A percentile compares a stretch with the other conserved stretches of the same genome.
These are phyloP conservation scores for Trididemnum miniatum DNA, from an alignment of 23 tunicate species.

Conservation along the genomic window DNA sequence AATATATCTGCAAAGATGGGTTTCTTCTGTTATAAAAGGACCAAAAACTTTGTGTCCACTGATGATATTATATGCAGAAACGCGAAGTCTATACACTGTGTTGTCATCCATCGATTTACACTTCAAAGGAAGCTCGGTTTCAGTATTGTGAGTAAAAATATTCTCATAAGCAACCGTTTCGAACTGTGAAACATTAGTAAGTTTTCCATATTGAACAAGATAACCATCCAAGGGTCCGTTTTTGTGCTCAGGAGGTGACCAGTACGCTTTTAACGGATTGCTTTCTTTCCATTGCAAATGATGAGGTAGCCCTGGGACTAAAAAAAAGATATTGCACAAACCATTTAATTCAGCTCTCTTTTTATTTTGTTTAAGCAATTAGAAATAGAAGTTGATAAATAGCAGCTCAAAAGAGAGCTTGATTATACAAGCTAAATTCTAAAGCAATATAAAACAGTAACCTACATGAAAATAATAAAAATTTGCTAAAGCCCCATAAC, in stretches of 20 bases:
- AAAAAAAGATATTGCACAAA: no score
- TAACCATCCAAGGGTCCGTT: conserved; percentile 14
- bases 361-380: no score
- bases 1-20: not conserved
- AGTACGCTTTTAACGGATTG: not conserved
- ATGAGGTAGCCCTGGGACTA: not conserved
- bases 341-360: no score
- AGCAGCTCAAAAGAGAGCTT: no score
- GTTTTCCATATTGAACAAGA: not conserved
- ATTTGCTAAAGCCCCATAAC: no score
- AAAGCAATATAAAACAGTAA: no score
- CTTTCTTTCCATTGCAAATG: not conserved
- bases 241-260: conserved; percentile 8
- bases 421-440: no score
- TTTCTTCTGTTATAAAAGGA: not conserved
- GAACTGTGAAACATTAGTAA: not conserved
- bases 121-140: not conserved
- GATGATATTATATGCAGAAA: not conserved
- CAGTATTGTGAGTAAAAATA: not conserved
- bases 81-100: not conserved
- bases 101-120: not conserved
- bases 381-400: no score
- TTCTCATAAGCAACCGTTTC: not conserved
- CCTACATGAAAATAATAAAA: no score
- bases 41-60: not conserved